phyloP scores from a whole-genome alignment of 2,113 vertebrate species.

The Acanthisitta chloris region DNA sequence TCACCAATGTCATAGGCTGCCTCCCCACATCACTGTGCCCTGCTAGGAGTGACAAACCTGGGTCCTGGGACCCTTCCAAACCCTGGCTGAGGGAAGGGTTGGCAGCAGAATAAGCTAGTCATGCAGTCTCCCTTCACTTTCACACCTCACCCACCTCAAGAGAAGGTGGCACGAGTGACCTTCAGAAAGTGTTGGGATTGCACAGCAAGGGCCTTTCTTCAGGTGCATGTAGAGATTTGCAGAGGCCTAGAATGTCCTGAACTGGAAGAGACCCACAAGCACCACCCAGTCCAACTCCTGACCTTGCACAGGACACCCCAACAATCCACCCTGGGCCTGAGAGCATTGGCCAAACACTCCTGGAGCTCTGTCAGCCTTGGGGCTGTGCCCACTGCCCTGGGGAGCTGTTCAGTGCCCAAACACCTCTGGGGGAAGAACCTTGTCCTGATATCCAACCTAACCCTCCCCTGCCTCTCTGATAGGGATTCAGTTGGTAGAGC shows the following conservation, averaged over 20 bases:
- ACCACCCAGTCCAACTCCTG: not conserved
- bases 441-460: not conserved
- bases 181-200: not conserved
- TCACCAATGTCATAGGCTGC: too few species aligned
- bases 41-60: too few species aligned
- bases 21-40: too few species aligned
- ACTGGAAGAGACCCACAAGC: not conserved
- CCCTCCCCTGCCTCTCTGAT: not conserved
- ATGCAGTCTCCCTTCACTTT: too few species aligned
- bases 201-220: not conserved
- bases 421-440: not conserved
- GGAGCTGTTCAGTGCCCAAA: not conserved
- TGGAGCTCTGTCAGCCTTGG: not conserved
- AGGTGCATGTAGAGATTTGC: not conserved
- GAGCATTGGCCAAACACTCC: not conserved
- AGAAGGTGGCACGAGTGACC: not conserved
- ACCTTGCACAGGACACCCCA: not conserved
- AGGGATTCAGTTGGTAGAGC: accelerated
- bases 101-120: not conserved
- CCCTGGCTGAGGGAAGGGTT: too few species aligned
- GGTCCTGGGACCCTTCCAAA: too few species aligned
- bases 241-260: not conserved
- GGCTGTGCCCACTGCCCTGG: not conserved
- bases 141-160: not conserved
- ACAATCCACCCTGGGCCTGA: not conserved